Evolutionary conservation across 2,888 invertebrate species (phyloP), one percentile per base, ranked within the genome.

Genomic region (Pristionchus maxplancki): DNA sequence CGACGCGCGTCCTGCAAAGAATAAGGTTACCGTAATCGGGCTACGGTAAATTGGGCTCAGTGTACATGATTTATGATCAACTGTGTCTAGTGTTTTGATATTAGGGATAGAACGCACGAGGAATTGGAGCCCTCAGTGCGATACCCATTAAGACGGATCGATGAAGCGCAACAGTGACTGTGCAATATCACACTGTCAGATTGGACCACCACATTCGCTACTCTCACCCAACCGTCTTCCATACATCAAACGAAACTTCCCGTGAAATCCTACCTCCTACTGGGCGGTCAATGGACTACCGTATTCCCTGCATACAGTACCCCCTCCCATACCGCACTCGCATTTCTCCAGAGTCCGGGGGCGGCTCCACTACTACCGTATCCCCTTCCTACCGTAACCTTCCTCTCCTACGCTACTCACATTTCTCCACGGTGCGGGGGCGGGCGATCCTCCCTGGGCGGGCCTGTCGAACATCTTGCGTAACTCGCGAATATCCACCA

Each of bases 401-500:
- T 24, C n/a, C 58, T 20, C 8, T 28, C n/a, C 64, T 28, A 31
- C 64, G 8, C 28, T n/a, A 48, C 78, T 40, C 78, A 44, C 78
- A 44, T n/a, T 28, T 78, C 44, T 78, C 78, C 78, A 44, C 0
- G 71, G 71, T 17, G 71, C 71, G 24, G 71, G 71, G 64, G 31
- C 64, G 20, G 58, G 15, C 17, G 53, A 4, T 40, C 31, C 50
- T 28, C 50, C 53, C 82, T 81, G 28, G n/a, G 37, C 53, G 20
- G 85, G 85, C 8, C 64, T 64, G 53, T 87, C 87, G 87, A 87
- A 87, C 37, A 87, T 34, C 53, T 53, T 71, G 1, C 74, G 28
- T 34, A 87, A 50, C 74, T 87, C 50, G 2, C 53, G 44, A 53
- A 87, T 87, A 50, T 87, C 74, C 34, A 87, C 87, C 87, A 87